These are phyloP conservation scores for Passer montanus DNA, from an alignment of 2,113 vertebrate species.

Conservation along the genomic window DNA sequence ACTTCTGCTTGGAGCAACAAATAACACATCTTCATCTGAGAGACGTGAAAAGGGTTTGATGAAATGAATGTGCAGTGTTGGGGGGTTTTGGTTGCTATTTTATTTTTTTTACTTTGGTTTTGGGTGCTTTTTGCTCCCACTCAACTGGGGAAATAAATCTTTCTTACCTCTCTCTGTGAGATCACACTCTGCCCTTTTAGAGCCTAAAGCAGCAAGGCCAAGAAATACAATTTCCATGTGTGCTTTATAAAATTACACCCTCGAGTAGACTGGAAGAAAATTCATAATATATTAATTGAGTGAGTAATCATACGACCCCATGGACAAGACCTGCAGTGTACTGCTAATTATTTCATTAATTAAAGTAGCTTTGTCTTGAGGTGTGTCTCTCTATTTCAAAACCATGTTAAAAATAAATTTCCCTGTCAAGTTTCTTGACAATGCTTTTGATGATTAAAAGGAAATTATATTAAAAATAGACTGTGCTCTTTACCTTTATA, in stretches of 20 bases:
- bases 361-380: not conserved
- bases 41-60: not conserved
- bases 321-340: not conserved
- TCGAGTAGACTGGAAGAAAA: not conserved
- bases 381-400: not conserved
- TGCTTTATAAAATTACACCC: not conserved
- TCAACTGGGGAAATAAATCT: fast-evolving
- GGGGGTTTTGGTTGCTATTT: not conserved
- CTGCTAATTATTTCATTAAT: not conserved
- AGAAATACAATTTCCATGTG: not conserved
- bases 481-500: not conserved
- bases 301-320: not conserved
- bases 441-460: not conserved
- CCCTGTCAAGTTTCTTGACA: not conserved
- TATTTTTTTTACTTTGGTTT: not conserved
- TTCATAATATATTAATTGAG: not conserved
- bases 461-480: not conserved
- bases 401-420: not conserved
- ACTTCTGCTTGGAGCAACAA: not conserved
- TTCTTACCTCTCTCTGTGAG: not conserved
- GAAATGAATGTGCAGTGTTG: not conserved
- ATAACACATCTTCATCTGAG: not conserved
- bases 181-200: not conserved
- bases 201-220: not conserved
- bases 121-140: fast-evolving